Evolutionary conservation across 2,797 vertebrate species (phyloP).

Genomic region (Oceanodroma leucorhoa): DNA sequence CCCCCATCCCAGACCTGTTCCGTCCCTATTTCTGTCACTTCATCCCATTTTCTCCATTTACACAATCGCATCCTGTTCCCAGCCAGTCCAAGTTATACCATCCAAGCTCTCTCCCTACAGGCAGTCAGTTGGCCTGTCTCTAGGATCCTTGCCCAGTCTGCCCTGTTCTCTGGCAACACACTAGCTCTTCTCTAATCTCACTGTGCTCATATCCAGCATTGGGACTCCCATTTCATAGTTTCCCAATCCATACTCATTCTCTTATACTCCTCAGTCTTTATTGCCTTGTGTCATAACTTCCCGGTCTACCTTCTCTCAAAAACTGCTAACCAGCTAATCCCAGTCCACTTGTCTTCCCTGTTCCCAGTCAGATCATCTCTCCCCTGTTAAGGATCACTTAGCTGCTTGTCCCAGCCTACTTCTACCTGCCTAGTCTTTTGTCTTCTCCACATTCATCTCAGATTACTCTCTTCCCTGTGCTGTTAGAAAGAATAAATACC

Average conservation of each 20-base stretch:
- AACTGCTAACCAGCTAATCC: not conserved
- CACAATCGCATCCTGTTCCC: not conserved
- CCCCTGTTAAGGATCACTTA: not conserved
- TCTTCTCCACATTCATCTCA: not conserved
- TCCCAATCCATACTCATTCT: not conserved
- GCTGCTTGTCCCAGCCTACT: not conserved
- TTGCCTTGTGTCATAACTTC: not conserved
- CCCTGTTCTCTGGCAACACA: not conserved
- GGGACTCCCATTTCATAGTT: not conserved
- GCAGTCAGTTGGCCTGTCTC: not conserved
- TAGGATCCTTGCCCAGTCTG: not conserved
- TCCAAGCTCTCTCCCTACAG: not conserved
- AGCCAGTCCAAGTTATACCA: not conserved
- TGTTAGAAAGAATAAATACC: not conserved
- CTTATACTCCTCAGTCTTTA: not conserved
- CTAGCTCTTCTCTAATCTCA: not conserved
- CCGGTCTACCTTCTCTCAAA: not conserved
- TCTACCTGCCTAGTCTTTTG: not conserved
- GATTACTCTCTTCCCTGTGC: not conserved
- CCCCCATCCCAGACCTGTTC: no score
- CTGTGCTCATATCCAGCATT: accelerated
- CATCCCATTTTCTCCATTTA: not conserved
- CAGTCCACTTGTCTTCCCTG: not conserved
- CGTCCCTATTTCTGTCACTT: not conserved
- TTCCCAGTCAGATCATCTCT: not conserved